Evolutionary conservation across 2,888 invertebrate genomes (phyloP).

Genomic region (Lacanobia wlatinum): DNA sequence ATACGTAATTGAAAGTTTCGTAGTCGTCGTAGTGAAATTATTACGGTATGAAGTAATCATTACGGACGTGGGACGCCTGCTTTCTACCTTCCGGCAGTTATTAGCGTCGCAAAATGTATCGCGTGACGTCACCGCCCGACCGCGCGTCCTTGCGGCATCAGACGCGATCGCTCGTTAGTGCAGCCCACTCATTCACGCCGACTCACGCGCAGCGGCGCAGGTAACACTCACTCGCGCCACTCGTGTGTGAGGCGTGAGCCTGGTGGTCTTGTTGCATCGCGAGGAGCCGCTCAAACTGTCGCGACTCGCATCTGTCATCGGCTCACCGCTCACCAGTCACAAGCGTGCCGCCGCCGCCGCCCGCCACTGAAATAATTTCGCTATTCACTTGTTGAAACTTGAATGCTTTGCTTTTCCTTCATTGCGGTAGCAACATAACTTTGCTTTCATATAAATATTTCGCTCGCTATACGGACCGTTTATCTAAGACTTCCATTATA

Average conservation of each 20-base stretch:
- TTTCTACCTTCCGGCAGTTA: slow-evolving; percentile 32
- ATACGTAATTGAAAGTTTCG: neutral
- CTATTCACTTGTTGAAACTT: slow-evolving; percentile 1
- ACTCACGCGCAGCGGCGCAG: slow-evolving; percentile 30
- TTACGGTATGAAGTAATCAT: neutral
- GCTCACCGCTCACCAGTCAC: neutral
- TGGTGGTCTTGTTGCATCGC: slow-evolving; percentile 27
- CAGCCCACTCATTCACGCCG: slow-evolving; percentile 24
- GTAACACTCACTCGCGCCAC: neutral
- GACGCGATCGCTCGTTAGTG: slow-evolving; percentile 14
- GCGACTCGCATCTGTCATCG: neutral
- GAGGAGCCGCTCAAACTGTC: slow-evolving; percentile 6
- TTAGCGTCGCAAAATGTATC: slow-evolving; percentile 24
- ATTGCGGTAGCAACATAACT: neutral
- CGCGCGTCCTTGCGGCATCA: slow-evolving; percentile 36
- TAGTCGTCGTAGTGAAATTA: neutral
- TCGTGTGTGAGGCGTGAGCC: neutral
- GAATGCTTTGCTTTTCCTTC: neutral
- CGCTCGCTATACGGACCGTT: neutral
- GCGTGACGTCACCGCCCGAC: slow-evolving; percentile 24
- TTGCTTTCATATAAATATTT: neutral
- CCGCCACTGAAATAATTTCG: slow-evolving; percentile 28
- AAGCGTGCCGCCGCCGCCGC: too few relatives aligned
- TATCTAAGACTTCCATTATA: neutral
- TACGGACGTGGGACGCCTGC: too few relatives aligned